Evolutionary conservation across 2,113 vertebrate genomes (phyloP), one percentile per base, ranked within the genome.

Genomic region (Anseranas semipalmata): DNA sequence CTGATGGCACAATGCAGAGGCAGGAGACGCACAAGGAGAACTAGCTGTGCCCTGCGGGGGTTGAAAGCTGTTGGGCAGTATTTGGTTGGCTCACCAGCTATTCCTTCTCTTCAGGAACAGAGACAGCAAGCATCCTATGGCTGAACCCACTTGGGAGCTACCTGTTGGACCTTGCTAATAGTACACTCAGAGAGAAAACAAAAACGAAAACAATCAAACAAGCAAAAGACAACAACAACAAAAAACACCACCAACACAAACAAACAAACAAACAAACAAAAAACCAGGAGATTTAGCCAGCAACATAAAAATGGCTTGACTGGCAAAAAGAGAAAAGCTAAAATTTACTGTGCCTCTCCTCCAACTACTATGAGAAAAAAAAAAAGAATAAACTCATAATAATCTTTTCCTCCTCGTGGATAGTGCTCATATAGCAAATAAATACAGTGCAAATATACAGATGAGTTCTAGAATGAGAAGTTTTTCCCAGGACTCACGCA

Each of bases 1-100:
- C 68, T 55, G 27, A 45, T 0, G 1, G 41, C 41, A 24, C 0
- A 0, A 13, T 1, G 8, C 45, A 66, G 39, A 43, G 35, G 25
- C 35, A 74, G 50, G 39, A 48, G 56, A 3, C n/a, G 18, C 2
- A 59, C 43, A 52, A 78, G 43, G 81, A 80, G 27, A 19, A 24
- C n/a, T 28, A 71, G n/a, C 24, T 12, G 15, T 21, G 27, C 24
- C 6, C 20, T 30, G 41, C 9, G 0, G 0, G 18, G 27, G 6
- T 19, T 19, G 20, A 3, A 17, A 4, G 9, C 12, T 66, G 0
- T 24, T 37, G 50, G 18, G 43, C 32, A 46, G 43, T 17, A n/a
- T n/a, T n/a, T 68, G 21, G 3, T 13, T 81, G 45, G 45, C 46
- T 56, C 48, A 39, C 10, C 12, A 63, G 39, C 8, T 16, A 30